Conservation (phyloP, 2,888 invertebrate species). For the Acronicta psi region DNA sequence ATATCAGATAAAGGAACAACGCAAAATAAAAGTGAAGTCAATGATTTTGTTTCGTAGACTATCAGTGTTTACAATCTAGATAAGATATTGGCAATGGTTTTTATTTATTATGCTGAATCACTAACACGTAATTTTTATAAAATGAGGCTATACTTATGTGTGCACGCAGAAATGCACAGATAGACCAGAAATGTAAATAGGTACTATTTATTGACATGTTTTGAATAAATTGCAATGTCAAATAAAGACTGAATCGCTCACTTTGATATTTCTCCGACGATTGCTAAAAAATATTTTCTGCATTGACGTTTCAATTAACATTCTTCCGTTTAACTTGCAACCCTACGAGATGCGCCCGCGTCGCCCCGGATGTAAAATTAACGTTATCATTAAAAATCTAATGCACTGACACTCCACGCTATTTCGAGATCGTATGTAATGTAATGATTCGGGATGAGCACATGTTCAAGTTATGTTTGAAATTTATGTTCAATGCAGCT, state of each 20-base stretch:
- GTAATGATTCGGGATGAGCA: constrained; percentile 13
- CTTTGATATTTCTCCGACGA: too few relatives aligned
- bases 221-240: too few relatives aligned
- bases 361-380: constrained; percentile 51
- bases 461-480: constrained; percentile 33
- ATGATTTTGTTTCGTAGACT: constrained; percentile 17
- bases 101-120: neutral
- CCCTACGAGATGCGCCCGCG: constrained; percentile 39
- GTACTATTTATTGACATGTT: too few relatives aligned
- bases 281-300: too few relatives aligned
- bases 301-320: neutral
- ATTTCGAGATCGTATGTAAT: constrained; percentile 41
- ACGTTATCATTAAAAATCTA: constrained; percentile 58
- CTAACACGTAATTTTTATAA: too few relatives aligned
- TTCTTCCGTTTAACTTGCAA: constrained; percentile 17
- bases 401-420: constrained; percentile 45
- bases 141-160: too few relatives aligned
- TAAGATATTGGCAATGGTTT: constrained; percentile 20
- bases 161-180: too few relatives aligned
- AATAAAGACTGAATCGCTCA: too few relatives aligned
- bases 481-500: constrained; percentile 44
- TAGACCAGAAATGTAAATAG: too few relatives aligned
- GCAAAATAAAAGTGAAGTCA: constrained; percentile 1
- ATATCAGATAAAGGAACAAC: constrained; percentile 27
- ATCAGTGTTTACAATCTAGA: constrained; percentile 37